Percentiles rank a stretch among this genome's conserved stretches.
phyloP scores from a whole-genome alignment of 2,113 vertebrate genomes.

The Scomber colias region DNA sequence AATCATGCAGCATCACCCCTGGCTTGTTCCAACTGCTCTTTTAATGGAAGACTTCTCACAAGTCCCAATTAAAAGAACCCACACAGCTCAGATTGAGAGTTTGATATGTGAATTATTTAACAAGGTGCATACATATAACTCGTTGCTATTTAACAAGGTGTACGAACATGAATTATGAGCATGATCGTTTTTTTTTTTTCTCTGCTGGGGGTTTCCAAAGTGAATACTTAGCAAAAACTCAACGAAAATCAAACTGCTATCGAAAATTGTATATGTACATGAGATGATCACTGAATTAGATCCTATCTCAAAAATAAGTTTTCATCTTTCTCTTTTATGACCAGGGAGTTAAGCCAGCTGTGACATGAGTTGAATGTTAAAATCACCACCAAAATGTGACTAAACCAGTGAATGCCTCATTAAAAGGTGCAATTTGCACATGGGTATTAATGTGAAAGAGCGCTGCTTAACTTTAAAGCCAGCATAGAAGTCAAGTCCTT shows the following conservation, averaged over 20 bases:
- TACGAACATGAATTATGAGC: constrained; percentile 74
- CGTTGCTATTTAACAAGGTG: constrained; percentile 76
- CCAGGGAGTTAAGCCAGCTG: too few species aligned
- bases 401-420: too few species aligned
- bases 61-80: constrained; percentile 78
- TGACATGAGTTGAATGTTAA: background rate
- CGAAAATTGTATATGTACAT: too few species aligned
- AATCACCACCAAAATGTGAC: background rate
- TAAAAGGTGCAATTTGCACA: too few species aligned
- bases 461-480: too few species aligned
- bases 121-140: constrained; percentile 72
- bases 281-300: background rate
- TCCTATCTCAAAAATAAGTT: background rate
- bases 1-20: constrained; percentile 72
- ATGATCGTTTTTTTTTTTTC: constrained; percentile 52
- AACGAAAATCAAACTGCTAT: background rate
- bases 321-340: background rate
- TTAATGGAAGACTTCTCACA: constrained; percentile 68
- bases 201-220: constrained; percentile 42
- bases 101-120: constrained; percentile 78
- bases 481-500: too few species aligned
- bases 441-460: too few species aligned
- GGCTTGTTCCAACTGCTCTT: constrained; percentile 62
- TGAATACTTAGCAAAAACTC: constrained; percentile 28
- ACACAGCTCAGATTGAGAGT: constrained; percentile 67